A percentile compares a stretch with the other conserved stretches of the same genome.
phyloP scores from a whole-genome alignment of 1,140 invertebrate genomes.

The Apis laboriosa region DNA sequence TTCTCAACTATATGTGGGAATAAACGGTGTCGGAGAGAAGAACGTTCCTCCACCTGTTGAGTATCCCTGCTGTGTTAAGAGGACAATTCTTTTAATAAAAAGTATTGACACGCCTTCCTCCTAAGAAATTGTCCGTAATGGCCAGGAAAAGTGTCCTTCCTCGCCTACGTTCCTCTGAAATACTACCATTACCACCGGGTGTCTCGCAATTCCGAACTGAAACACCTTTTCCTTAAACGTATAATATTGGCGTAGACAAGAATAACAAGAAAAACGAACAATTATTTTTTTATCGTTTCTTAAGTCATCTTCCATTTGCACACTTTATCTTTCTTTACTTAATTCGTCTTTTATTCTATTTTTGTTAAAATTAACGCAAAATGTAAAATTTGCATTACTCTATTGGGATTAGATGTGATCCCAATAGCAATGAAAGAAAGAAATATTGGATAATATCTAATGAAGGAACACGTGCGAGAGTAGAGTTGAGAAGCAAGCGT shows the following conservation, averaged over 20 bases:
- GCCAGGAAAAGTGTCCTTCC: background rate
- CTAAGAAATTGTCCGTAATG: background rate
- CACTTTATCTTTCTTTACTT: too few species aligned
- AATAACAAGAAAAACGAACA: too few species aligned
- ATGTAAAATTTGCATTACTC: background rate
- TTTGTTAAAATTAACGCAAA: too few species aligned
- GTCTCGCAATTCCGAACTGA: background rate
- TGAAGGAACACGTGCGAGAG: background rate
- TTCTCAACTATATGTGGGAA: slow-evolving; percentile 1
- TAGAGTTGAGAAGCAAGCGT: background rate
- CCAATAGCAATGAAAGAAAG: background rate
- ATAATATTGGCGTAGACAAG: too few species aligned
- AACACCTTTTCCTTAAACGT: background rate
- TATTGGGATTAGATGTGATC: background rate
- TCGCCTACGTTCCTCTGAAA: background rate
- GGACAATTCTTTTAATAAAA: slow-evolving; percentile 19
- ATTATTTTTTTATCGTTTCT: too few species aligned
- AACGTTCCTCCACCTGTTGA: slow-evolving; percentile 41
- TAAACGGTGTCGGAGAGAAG: background rate
- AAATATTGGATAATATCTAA: background rate
- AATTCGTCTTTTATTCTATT: too few species aligned
- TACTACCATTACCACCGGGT: background rate
- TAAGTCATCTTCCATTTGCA: too few species aligned
- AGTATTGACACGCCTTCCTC: background rate
- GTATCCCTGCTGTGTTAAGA: slow-evolving; percentile 1